Evolutionary conservation across 2,888 invertebrate species (phyloP), one percentile per base, ranked within the genome.

Genomic region (Aethes cnicana): DNA sequence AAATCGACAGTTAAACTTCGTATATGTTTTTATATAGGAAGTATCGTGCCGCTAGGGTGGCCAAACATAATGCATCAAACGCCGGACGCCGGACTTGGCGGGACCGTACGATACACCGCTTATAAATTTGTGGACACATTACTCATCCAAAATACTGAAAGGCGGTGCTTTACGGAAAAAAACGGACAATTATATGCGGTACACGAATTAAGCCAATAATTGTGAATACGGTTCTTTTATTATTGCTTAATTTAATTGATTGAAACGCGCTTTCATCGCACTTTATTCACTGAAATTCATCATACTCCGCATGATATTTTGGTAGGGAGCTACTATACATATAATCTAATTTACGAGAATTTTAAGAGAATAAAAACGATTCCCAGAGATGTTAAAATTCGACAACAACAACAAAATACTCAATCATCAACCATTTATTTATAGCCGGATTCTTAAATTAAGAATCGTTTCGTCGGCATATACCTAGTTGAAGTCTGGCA

Each of bases 121-220:
- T 30, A 50, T 43, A 37, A 44, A 50, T 50, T 50, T 50, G 50
- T 50, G 50, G 50, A 43, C 50, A 44, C 36, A 50, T 50, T 50
- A 50, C 36, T 50, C 50, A 50, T 50, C 21, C 17, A 30, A 32
- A 23, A 32, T 17, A 7, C 21, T 9, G 26, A 32, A 26, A 26
- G 17, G 25, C n/a, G 16, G 26, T 39, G 17, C 16, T 26, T 17
- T 26, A 17, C 11, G 2, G 17, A 33, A 7, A 11, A 35, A 4
- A n/a, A 7, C 2, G 1, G 9, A 20, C 9, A 11, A 4, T 11
- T n/a, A 14, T 11, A 5, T 1, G 16, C 1, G 16, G 11, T 21
- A 4, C 4, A 7, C 8, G 18, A 37, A 2, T n/a, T n/a, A 16
- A 39, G n/a, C 23, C 12, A n/a, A n/a, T 14, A 3, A 8, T 12